Evolutionary conservation across 2,113 vertebrate species (phyloP).

Genomic region (Arvicanthis niloticus): DNA sequence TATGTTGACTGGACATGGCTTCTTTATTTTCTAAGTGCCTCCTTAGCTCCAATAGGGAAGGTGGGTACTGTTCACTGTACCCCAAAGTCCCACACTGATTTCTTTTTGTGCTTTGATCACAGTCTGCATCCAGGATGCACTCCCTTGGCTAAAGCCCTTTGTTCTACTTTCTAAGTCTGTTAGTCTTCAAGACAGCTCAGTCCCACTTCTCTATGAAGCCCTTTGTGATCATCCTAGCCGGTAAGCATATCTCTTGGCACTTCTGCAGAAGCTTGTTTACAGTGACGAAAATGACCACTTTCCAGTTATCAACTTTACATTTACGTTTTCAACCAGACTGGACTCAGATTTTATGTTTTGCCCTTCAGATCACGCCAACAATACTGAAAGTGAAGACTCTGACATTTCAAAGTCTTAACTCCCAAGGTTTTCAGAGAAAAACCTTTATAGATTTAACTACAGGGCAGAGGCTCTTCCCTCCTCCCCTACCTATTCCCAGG

Average conservation of each 20-base stretch:
- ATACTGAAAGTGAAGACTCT: not conserved
- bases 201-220: not conserved
- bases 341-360: slow-evolving; percentile 16
- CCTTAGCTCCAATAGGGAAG: not conserved
- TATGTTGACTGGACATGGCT: not conserved
- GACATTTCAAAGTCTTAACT: slow-evolving; percentile 2
- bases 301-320: not conserved
- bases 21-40: not conserved
- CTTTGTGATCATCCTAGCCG: not conserved
- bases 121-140: not conserved
- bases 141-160: not conserved
- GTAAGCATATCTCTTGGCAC: not conserved
- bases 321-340: not conserved
- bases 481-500: not conserved
- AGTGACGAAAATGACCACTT: not conserved
- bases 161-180: not conserved
- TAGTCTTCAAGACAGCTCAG: not conserved
- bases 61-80: not conserved
- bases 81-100: not conserved
- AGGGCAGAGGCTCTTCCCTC: not conserved
- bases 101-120: not conserved
- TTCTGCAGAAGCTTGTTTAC: not conserved
- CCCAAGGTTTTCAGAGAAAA: slow-evolving; percentile 9
- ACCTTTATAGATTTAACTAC: not conserved
- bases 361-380: slow-evolving; percentile 15